These are phyloP conservation scores for Euplagia quadripunctaria DNA, from an alignment of 2,888 invertebrate genomes.

Conservation along the genomic window DNA sequence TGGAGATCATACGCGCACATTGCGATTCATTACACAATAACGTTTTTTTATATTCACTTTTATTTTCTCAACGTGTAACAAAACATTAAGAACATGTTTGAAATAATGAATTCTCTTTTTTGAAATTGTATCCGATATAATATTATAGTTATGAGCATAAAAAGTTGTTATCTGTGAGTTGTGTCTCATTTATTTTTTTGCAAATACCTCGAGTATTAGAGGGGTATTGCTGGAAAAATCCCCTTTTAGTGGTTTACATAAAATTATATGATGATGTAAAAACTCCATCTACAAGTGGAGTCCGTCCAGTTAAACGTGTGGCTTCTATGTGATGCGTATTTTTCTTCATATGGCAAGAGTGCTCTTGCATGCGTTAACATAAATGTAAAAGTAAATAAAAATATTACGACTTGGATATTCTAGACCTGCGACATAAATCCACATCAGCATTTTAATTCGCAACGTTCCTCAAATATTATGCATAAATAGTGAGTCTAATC, in stretches of 20 bases:
- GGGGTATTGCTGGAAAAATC: too few species aligned
- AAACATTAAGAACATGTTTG: background rate
- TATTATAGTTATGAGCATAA: too few species aligned
- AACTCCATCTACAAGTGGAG: background rate
- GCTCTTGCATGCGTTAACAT: background rate
- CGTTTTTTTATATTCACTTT: background rate
- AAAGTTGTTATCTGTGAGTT: too few species aligned
- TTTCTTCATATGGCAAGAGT: background rate
- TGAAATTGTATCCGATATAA: too few species aligned
- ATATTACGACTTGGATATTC: background rate
- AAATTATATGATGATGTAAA: background rate
- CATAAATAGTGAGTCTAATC: constrained; percentile 30
- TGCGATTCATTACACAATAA: background rate
- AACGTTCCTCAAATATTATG: constrained; percentile 26
- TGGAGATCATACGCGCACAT: background rate
- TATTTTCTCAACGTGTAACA: too few species aligned
- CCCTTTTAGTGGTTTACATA: background rate
- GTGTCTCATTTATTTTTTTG: too few species aligned
- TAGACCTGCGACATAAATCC: constrained; percentile 5
- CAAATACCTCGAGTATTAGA: too few species aligned
- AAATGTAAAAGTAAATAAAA: background rate
- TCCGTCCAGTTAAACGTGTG: background rate
- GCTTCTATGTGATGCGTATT: background rate
- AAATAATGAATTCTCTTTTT: background rate
- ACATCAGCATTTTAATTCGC: constrained; percentile 3